Base-by-base conservation (phyloP, 2,888 invertebrate genomes). In the Cantharis rufa region DNA sequence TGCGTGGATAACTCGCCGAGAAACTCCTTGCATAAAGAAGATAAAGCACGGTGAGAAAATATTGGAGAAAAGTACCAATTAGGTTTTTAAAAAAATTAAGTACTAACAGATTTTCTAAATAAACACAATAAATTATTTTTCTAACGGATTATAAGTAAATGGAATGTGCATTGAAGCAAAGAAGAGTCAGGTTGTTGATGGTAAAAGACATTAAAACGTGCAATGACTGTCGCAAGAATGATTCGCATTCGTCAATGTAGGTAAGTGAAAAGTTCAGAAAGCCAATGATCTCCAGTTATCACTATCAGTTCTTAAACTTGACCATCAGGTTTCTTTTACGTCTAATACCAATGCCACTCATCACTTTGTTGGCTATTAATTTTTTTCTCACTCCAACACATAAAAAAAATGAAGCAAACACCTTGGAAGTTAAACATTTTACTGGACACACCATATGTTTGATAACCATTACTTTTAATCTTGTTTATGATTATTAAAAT, bases 181-280 rank as follows among this genome's bases (percentile, higher is more conserved):
- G 71, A 77, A 74, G 75, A 78, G 78, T 78, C 78, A 78, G 78
- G 72, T 75, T 78, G 78, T 72, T 72, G 75, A 78, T 78, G 72
- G 78, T 64, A 75, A 74, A 75, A 77, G 72, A 71, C 77, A 75
- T 71, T 77, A 74, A 75, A 77, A 69, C 68, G 69, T 70, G 74
- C 79, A 75, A 68, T 71, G 75, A 78, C 72, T 76, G 78, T 78
- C 76, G 71, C 74, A 72, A 74, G 78, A 78, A 68, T 79, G 76
- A 78, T 78, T 78, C 74, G 62, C 75, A 70, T 79, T 72, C 79
- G 77, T 79, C 77, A 79, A 78, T 77, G 77, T 76, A 66, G 64
- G 64, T 66, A 66, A 79, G 79, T 79, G 80, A 79, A 80, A 79
- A 81, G 81, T 81, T 81, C 81, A 81, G 77, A 76, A 81, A 81